phyloP scores from a whole-genome alignment of 64 coral and sea anemone genomes.

The Dendronephthya gigantea region DNA sequence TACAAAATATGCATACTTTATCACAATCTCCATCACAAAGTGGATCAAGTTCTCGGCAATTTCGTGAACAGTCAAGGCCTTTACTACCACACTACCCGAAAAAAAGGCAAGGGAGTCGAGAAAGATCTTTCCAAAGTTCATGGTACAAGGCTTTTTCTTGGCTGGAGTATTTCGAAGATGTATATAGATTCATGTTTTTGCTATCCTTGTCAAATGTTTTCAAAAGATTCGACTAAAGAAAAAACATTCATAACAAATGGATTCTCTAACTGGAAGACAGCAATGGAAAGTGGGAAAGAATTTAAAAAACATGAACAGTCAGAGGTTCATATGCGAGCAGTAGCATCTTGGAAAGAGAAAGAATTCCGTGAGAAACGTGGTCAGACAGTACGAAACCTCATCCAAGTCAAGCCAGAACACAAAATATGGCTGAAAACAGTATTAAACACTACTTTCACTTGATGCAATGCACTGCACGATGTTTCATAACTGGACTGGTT shows the following conservation, averaged over 20 bases:
- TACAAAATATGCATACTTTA: too few relatives aligned
- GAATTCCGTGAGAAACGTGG: background rate
- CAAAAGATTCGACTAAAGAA: background rate
- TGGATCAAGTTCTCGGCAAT: too few relatives aligned
- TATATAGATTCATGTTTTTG: background rate
- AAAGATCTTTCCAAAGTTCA: background rate
- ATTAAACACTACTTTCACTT: conserved; percentile 8
- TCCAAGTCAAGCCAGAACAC: background rate
- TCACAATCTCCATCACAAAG: too few relatives aligned
- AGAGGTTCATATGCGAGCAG: background rate
- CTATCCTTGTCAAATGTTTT: background rate
- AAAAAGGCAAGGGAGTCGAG: conserved; percentile 3
- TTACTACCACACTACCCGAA: background rate
- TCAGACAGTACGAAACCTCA: conserved; percentile 6
- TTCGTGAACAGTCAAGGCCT: too few relatives aligned
- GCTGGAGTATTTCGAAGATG: conserved; percentile 6
- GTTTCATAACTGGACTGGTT: too few relatives aligned
- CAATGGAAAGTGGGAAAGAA: background rate
- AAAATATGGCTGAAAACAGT: conserved; percentile 10
- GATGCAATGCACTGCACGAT: too few relatives aligned
- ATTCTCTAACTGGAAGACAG: conserved; percentile 3
- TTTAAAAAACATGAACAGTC: conserved; percentile 6
- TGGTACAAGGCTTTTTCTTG: background rate
- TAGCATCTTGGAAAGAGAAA: background rate
- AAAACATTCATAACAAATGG: background rate